Evolutionary conservation across 1,140 invertebrate genomes (phyloP), one percentile per base, ranked within the genome.

Genomic region (Zaprionus lachaisei): DNA sequence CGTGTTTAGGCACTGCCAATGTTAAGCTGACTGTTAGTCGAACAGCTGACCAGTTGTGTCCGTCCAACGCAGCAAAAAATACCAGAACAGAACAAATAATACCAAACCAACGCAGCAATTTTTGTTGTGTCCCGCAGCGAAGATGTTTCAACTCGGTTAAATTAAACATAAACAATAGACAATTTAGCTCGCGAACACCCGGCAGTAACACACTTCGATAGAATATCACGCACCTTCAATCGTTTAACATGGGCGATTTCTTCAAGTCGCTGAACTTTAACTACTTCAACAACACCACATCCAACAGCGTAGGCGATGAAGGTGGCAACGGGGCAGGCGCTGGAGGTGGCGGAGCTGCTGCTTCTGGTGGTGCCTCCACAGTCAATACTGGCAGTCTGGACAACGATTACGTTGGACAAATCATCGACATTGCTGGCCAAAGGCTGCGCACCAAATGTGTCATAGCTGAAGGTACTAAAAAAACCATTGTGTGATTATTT

Each of bases 401-500:
- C 82, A 98, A 98, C 94, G 97, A 97, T 93, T 98, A 98, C 93
- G 96, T 99, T 71, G 98, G 98, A 37, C 97, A 98, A 94, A 94
- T 95, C 80, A 95, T 99, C 56, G 97, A 99, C 94, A 95, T 99
- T 80, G 97, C 96, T 79, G 96, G 96, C 92, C 96, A 97, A 91
- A 98, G 97, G 94, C 94, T 99, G 68, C 95, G 96, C 93, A 96
- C 98, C 56, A 98, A 96, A 93, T 96, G 95, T 94, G 96, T 98
- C 82, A 97, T 99, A 79, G 98, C 98, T 58, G 98, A 99, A 97
- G 98, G 98, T 98, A 38, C 15, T 37, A 26, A 49, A 24, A 65
- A 15, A 49, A 61, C 20, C n/a, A 17, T 41, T 57, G 26, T 57
- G 20, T 15, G 7, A 37, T 38, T 37, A 64, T 64, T 37, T 28